Percentiles rank a stretch among this genome's conserved stretches.
Conservation (phyloP, 2,888 invertebrate species). For the Drosophila anomalata region DNA sequence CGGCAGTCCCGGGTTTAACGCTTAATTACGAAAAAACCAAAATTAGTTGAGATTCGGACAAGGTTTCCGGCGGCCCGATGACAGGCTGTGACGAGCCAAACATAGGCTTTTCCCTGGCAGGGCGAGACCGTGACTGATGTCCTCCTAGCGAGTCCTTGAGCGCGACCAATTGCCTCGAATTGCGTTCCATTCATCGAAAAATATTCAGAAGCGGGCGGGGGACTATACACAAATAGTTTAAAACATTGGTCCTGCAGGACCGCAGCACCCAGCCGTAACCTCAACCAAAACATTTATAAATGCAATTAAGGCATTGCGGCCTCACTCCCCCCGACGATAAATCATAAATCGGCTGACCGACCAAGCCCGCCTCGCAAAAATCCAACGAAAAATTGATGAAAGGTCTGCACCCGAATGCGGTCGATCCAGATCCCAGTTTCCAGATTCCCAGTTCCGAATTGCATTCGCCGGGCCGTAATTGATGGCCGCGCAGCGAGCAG, state of each 20-base stretch:
- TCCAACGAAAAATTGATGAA: constrained; percentile 6
- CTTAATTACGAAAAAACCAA: constrained; percentile 38
- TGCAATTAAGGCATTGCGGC: constrained; percentile 46
- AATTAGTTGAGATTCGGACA: constrained; percentile 45
- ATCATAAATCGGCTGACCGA: constrained; percentile 38
- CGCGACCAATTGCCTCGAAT: constrained; percentile 28
- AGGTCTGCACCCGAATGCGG: constrained; percentile 46
- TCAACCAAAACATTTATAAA: constrained; percentile 44
- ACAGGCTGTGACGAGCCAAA: constrained; percentile 31
- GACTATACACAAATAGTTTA: constrained; percentile 3
- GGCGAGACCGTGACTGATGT: constrained; percentile 32
- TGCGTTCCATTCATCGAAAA: background rate
- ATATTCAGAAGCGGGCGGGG: background rate
- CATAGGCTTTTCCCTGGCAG: constrained; percentile 1
- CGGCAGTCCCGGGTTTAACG: constrained; percentile 20
- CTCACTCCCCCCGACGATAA: constrained; percentile 11
- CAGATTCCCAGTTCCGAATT: constrained; percentile 12
- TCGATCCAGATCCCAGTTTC: constrained; percentile 44
- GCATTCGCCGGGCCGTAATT: constrained; percentile 53
- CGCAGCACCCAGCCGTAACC: constrained; percentile 12
- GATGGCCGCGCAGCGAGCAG: constrained; percentile 52
- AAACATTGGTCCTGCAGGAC: background rate
- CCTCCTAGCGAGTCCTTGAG: constrained; percentile 35
- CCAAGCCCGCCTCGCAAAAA: constrained; percentile 9
- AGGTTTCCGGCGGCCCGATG: constrained; percentile 15